phyloP scores from a whole-genome alignment of 2,888 invertebrate species.

The Iselma pallidipennis region DNA sequence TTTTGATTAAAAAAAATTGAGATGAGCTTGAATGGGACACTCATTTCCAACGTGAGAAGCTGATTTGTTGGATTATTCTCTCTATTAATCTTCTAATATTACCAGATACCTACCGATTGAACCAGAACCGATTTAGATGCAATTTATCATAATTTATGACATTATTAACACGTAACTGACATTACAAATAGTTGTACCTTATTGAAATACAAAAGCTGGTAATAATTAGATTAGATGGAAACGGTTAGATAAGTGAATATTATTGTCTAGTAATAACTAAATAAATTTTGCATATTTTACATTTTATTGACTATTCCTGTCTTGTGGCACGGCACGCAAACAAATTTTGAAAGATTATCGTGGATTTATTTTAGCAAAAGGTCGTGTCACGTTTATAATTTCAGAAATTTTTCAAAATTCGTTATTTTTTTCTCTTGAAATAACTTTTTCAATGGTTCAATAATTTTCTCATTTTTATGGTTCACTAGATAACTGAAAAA shows the following conservation, averaged over 20 bases:
- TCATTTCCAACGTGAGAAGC: neutral
- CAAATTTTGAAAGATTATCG: too few relatives aligned
- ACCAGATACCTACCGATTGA: neutral
- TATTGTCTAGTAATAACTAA: too few relatives aligned
- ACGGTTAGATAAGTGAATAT: too few relatives aligned
- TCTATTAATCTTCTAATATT: neutral
- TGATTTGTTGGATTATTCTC: neutral
- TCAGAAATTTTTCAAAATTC: neutral
- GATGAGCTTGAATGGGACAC: neutral
- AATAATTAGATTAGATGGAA: neutral
- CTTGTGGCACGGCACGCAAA: too few relatives aligned
- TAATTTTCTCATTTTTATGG: constrained; percentile 9
- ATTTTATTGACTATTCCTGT: too few relatives aligned
- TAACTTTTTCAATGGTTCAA: constrained; percentile 2
- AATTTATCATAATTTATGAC: neutral
- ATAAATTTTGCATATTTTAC: too few relatives aligned
- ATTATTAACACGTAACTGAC: neutral
- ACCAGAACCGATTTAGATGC: neutral
- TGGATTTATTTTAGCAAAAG: too few relatives aligned
- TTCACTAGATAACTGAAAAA: constrained; percentile 6
- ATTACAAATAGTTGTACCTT: neutral
- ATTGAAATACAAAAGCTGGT: neutral
- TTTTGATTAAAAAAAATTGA: neutral
- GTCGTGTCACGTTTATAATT: too few relatives aligned
- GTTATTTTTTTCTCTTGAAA: neutral